Evolutionary conservation across 1,140 invertebrate species (phyloP).

Genomic region (Brachionus asplanchnoidis): DNA sequence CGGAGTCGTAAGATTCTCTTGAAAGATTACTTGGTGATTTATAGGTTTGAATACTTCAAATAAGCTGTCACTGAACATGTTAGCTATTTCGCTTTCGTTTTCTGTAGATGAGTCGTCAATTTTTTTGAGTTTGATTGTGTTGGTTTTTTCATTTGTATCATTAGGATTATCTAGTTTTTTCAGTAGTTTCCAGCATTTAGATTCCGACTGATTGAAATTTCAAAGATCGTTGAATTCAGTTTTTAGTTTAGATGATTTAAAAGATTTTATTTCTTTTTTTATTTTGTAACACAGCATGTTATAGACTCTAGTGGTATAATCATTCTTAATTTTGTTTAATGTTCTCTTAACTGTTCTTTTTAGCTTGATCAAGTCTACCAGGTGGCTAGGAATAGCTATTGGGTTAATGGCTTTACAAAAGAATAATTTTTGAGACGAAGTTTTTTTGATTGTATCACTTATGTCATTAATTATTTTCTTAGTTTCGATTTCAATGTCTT

Average conservation of each 20-base stretch:
- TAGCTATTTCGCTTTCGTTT: not conserved
- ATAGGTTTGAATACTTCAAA: not conserved
- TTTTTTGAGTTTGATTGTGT: not conserved
- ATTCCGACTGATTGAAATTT: not conserved
- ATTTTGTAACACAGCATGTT: not conserved
- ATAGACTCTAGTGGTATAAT: not conserved
- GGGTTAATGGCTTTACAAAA: not conserved
- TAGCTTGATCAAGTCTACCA: not conserved
- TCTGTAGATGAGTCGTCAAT: not conserved
- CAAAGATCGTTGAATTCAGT: not conserved
- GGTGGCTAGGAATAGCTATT: not conserved
- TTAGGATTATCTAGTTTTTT: not conserved
- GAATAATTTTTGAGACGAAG: not conserved
- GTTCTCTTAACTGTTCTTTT: not conserved
- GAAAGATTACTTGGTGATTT: not conserved
- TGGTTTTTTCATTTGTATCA: not conserved
- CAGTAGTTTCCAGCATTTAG: not conserved
- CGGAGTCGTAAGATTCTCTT: not conserved
- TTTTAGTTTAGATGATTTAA: not conserved
- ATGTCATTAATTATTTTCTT: not conserved
- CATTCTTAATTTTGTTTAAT: not conserved
- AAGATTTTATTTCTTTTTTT: not conserved
- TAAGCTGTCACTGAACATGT: not conserved
- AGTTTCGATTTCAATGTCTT: not conserved
- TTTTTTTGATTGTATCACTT: not conserved